Conservation (phyloP, 2,888 invertebrate genomes). For the Liopterus haemorrhoidalis region DNA sequence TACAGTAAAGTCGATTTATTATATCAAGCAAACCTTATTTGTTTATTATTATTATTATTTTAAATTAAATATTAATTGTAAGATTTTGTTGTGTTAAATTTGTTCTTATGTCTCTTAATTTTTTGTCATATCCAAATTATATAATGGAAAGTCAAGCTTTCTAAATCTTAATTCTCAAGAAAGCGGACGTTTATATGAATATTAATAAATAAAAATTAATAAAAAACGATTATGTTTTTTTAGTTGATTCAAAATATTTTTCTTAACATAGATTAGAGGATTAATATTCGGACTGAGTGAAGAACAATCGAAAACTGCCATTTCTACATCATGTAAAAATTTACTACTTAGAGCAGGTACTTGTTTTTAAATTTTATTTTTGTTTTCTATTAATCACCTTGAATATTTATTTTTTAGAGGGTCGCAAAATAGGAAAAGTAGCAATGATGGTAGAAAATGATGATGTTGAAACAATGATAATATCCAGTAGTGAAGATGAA, state of each 20-base stretch:
- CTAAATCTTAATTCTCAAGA: too few relatives aligned
- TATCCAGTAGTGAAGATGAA: too few relatives aligned
- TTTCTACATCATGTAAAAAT: constrained; percentile 55
- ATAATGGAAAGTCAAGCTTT: too few relatives aligned
- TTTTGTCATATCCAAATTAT: too few relatives aligned
- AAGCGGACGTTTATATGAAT: too few relatives aligned
- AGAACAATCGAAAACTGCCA: constrained; percentile 60
- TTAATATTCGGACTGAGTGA: constrained; percentile 65
- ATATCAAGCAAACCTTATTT: too few relatives aligned
- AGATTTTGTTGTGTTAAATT: too few relatives aligned
- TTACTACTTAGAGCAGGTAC: constrained; percentile 62
- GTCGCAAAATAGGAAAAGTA: constrained; percentile 49
- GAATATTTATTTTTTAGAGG: constrained; percentile 41
- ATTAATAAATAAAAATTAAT: too few relatives aligned
- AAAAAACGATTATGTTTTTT: constrained; percentile 15
- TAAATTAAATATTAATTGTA: too few relatives aligned
- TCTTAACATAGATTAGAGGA: constrained; percentile 47
- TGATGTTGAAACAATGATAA: constrained; percentile 39
- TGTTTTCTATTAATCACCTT: neutral
- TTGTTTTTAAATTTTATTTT: constrained; percentile 30
- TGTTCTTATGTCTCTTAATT: too few relatives aligned
- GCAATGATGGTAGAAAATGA: constrained; percentile 30
- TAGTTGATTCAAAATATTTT: constrained; percentile 26
- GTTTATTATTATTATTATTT: too few relatives aligned
- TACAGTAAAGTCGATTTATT: too few relatives aligned